A percentile compares a stretch with the other conserved stretches of the same genome.
These are phyloP conservation scores for Drosophila kanekoi DNA, from an alignment of 2,888 invertebrate genomes.

Conservation along the genomic window DNA sequence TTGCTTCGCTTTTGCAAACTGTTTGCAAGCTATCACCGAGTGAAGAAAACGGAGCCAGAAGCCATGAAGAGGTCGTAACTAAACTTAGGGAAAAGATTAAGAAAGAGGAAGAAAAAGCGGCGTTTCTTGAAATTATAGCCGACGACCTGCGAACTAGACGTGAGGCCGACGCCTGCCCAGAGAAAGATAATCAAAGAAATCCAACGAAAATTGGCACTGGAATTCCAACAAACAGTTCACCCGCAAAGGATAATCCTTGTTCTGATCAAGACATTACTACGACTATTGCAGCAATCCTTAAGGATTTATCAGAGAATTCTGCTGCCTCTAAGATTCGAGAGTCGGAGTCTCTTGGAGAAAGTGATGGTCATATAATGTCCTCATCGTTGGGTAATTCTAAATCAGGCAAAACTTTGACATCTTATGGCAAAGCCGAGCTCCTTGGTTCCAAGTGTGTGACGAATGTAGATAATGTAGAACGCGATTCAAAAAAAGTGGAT, in stretches of 20 bases:
- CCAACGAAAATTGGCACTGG: too few relatives aligned
- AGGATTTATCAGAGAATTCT: too few relatives aligned
- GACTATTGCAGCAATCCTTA: too few relatives aligned
- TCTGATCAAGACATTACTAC: too few relatives aligned
- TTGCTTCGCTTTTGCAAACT: slow-evolving; percentile 1
- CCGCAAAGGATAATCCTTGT: too few relatives aligned
- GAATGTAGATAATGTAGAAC: neutral
- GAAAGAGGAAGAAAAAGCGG: neutral
- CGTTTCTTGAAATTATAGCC: neutral
- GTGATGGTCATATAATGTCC: neutral
- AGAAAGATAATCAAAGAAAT: too few relatives aligned
- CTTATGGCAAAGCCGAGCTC: neutral
- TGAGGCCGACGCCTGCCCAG: too few relatives aligned
- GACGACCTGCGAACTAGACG: neutral
- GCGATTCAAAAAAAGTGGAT: neutral
- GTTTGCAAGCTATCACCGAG: neutral
- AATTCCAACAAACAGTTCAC: too few relatives aligned
- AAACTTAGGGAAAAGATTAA: neutral
- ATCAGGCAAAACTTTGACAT: neutral
- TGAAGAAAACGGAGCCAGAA: neutral
- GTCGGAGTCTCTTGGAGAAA: neutral
- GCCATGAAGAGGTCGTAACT: neutral
- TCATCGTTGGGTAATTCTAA: neutral
- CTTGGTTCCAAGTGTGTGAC: neutral
- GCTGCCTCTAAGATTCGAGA: neutral